phyloP scores from a whole-genome alignment of 2,113 vertebrate genomes.

The Solea solea region DNA sequence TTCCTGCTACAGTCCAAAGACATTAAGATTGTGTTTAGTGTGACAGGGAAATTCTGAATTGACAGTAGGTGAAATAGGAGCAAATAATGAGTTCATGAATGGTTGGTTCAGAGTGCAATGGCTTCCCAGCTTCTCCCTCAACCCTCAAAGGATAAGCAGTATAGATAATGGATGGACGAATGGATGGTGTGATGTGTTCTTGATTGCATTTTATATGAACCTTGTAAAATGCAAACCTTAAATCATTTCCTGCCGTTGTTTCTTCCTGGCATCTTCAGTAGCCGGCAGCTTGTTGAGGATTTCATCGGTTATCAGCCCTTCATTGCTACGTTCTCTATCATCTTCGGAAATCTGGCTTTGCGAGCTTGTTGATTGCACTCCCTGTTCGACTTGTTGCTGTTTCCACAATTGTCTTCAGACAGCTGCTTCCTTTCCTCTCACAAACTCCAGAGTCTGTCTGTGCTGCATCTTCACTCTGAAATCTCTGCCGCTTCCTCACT shows the following conservation, averaged over 20 bases:
- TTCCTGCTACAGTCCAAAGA: too few relatives aligned
- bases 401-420: slow-evolving; percentile 29
- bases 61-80: too few relatives aligned
- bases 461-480: slow-evolving; percentile 23
- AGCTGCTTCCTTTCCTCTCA: slow-evolving; percentile 17
- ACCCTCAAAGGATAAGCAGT: too few relatives aligned
- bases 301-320: slow-evolving; percentile 24
- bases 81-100: too few relatives aligned
- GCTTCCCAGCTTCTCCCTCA: too few relatives aligned
- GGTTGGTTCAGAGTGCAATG: too few relatives aligned
- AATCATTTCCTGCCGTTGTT: slow-evolving; percentile 14
- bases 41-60: too few relatives aligned
- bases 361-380: slow-evolving; percentile 22
- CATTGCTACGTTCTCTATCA: slow-evolving; percentile 38
- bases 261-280: slow-evolving; percentile 18
- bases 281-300: slow-evolving; percentile 21
- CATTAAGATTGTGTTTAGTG: too few relatives aligned
- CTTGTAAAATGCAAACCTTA: slow-evolving; percentile 31
- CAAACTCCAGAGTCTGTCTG: slow-evolving; percentile 20
- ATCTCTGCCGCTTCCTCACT: slow-evolving; percentile 18
- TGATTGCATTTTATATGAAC: slow-evolving; percentile 51
- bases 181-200: not conserved
- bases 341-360: slow-evolving; percentile 30
- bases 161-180: too few relatives aligned
- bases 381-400: slow-evolving; percentile 30